Evolutionary conservation across 2,113 vertebrate genomes (phyloP), one percentile per base, ranked within the genome.

Genomic region (Sebastes fasciatus): DNA sequence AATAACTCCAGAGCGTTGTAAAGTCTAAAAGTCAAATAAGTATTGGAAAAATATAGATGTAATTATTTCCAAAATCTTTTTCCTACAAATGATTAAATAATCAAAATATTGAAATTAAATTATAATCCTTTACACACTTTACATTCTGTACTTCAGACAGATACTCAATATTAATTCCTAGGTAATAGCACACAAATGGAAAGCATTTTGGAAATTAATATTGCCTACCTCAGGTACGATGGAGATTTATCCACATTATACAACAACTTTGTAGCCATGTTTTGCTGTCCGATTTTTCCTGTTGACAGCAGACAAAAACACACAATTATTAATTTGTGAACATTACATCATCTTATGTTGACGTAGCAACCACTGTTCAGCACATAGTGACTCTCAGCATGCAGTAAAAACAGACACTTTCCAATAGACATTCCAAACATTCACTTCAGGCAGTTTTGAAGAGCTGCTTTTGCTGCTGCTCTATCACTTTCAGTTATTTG

Each of bases 221-320:
- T 43, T 16, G 3, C 62, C 9, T 78, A 91, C 89, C 85, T 88
- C 34, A 40, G 60, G 19, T 45, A 23, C 10, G 40, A 40, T 5
- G 0, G 5, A 66, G 43, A 52, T 60, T 11, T n/a, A 8, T 61
- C 17, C 19, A 57, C n/a, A 2, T 92, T 43, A 91, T 49, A 77
- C 45, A 72, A 4, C 12, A 0, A 82, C 34, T 4, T 74, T 82
- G 49, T 70, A 66, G 23, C 23, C 65, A 4, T 70, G 23, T 8
- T 76, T 79, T 45, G 14, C 48, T 68, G 69, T 81, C 73, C 42
- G 6, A 16, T 6, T 7, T 67, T 1, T 82, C 67, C 92, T 94
- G 79, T 77, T 21, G 34, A 85, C n/a, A 62, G 83, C 19, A 63
- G 2, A 86, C 3, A 79, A 78, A 80, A 57, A 57, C 1, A 42